A percentile compares a stretch with the other conserved stretches of the same genome.
phyloP scores from a whole-genome alignment of 1,140 invertebrate genomes.

The Ooceraea biroi region DNA sequence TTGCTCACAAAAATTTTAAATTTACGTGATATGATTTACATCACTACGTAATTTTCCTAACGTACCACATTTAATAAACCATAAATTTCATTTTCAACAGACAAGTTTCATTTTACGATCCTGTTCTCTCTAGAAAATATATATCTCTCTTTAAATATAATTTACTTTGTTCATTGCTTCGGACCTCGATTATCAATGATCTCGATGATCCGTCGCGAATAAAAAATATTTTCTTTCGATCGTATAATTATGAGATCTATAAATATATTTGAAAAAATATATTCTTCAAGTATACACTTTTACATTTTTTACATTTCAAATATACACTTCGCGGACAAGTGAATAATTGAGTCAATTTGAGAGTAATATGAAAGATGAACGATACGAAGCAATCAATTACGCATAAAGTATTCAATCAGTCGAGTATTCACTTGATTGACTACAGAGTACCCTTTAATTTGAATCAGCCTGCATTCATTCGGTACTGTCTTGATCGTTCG shows the following conservation, averaged over 20 bases:
- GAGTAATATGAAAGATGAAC: background rate
- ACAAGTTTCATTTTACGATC: too few species aligned
- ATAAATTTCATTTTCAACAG: too few species aligned
- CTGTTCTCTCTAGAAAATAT: background rate
- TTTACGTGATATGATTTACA: background rate
- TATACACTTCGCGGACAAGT: background rate
- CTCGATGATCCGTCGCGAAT: background rate
- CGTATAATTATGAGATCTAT: background rate
- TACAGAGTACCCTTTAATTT: constrained; percentile 1
- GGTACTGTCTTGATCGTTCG: background rate
- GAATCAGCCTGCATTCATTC: constrained; percentile 34
- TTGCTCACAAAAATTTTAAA: background rate
- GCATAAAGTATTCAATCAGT: constrained; percentile 3
- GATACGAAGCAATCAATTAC: background rate
- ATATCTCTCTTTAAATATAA: background rate
- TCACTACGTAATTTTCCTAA: too few species aligned
- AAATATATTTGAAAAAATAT: background rate
- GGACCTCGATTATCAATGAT: constrained; percentile 1
- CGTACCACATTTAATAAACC: too few species aligned
- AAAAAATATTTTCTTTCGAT: background rate
- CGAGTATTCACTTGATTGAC: background rate
- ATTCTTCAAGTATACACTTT: too few species aligned
- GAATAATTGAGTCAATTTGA: background rate
- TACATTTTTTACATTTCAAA: background rate
- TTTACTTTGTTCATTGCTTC: background rate